Percentiles rank a stretch among this genome's conserved stretches.
Evolutionary conservation across 1,140 invertebrate species (phyloP).

Genomic region (Drosophila lacertosa): DNA sequence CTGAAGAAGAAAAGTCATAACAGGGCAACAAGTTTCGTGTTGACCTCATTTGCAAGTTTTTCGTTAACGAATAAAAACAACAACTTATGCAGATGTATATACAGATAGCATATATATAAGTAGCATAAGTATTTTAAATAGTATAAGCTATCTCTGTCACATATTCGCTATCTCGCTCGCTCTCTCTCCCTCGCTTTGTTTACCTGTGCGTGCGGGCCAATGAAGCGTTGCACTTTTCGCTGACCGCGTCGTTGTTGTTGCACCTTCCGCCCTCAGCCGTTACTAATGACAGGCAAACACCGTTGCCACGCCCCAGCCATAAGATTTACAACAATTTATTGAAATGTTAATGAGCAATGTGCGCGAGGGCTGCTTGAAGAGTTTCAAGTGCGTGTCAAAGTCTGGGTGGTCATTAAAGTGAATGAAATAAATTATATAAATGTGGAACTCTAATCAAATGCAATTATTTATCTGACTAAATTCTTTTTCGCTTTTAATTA

Average conservation of each 20-base stretch:
- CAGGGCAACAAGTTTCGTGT: slow-evolving; percentile 50
- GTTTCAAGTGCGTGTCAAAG: neutral
- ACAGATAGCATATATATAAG: too few relatives aligned
- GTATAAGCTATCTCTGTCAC: neutral
- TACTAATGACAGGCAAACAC: slow-evolving; percentile 63
- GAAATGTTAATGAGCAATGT: slow-evolving; percentile 32
- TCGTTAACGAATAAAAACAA: slow-evolving; percentile 14
- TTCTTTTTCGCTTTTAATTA: neutral
- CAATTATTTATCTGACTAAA: too few relatives aligned
- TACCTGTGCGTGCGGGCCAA: slow-evolving; percentile 44
- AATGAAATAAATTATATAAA: too few relatives aligned
- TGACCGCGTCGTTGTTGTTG: slow-evolving; percentile 40
- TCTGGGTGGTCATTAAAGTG: too few relatives aligned
- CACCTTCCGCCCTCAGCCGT: slow-evolving; percentile 50
- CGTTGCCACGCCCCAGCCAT: slow-evolving; percentile 35
- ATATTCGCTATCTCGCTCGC: neutral
- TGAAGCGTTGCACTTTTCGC: slow-evolving; percentile 47
- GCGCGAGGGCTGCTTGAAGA: slow-evolving; percentile 10
- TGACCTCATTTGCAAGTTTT: slow-evolving; percentile 26
- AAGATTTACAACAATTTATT: slow-evolving; percentile 9
- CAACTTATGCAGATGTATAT: slow-evolving; percentile 5
- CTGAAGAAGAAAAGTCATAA: slow-evolving; percentile 11
- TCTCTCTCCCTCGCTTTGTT: neutral
- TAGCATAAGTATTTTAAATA: slow-evolving; percentile 7
- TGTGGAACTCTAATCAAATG: too few relatives aligned